Evolutionary conservation across 37 sponge, comb jelly and placozoan species (phyloP).

Genomic region (Spongilla lacustris): DNA sequence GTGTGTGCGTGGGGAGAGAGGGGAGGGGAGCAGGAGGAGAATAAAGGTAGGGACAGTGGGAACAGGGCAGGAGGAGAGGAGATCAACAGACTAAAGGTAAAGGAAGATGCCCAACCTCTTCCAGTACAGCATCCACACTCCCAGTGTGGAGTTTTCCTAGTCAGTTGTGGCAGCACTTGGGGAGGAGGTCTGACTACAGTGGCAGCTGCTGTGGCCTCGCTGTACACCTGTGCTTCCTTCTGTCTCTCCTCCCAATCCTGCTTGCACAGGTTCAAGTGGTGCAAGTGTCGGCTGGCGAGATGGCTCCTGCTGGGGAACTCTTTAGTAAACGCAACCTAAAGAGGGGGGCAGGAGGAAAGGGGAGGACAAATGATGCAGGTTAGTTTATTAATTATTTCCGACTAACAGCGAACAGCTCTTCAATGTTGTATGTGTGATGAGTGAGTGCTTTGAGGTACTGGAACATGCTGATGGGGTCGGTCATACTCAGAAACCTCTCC

Average conservation of each 20-base stretch:
- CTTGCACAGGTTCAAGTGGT: neutral
- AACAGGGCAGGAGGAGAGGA: neutral
- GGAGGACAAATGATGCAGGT: too few relatives aligned
- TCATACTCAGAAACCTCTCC: slow-evolving; percentile 29
- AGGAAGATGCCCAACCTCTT: neutral
- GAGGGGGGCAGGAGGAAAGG: neutral
- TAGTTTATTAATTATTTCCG: neutral
- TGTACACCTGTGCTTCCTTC: slow-evolving; percentile 10
- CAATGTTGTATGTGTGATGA: slow-evolving; percentile 66
- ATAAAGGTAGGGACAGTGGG: neutral
- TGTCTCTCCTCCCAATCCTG: slow-evolving; percentile 17
- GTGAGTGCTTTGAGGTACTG: slow-evolving; percentile 65
- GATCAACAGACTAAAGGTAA: neutral
- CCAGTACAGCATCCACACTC: slow-evolving; percentile 65
- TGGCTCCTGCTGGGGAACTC: slow-evolving; percentile 34
- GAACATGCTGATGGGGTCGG: slow-evolving; percentile 62
- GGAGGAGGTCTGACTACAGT: neutral
- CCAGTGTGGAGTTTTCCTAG: slow-evolving; percentile 15
- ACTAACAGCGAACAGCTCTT: slow-evolving; percentile 52
- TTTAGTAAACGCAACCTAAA: slow-evolving; percentile 22
- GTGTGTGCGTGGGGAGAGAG: neutral
- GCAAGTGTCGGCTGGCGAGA: neutral
- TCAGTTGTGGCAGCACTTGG: neutral
- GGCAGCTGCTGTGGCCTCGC: neutral
- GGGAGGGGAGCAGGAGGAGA: neutral